A percentile compares a stretch with the other conserved stretches of the same genome.
These are phyloP conservation scores for Larimichthys crocea DNA, from an alignment of 2,113 vertebrate species.

Conservation along the genomic window DNA sequence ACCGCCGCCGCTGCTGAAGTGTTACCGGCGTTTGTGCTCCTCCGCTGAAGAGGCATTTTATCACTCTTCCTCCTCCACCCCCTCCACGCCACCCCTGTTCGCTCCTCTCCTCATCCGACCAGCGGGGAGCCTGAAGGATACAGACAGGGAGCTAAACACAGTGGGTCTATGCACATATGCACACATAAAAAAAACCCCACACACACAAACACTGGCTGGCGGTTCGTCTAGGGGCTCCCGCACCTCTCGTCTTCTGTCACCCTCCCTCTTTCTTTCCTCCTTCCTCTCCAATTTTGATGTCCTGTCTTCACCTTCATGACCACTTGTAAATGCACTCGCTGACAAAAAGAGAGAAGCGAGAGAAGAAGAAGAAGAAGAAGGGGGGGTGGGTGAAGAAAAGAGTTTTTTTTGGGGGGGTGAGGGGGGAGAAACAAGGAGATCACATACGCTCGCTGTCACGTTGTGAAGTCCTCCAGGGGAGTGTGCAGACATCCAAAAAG, in stretches of 20 bases:
- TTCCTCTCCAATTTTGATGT: constrained; percentile 40
- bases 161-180: constrained; percentile 42
- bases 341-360: constrained; percentile 21
- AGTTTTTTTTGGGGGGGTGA: constrained; percentile 12
- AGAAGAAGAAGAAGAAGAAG: background rate
- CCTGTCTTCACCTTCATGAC: constrained; percentile 63
- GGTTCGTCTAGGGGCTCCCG: constrained; percentile 42
- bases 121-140: constrained; percentile 65
- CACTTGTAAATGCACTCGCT: constrained; percentile 39
- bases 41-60: constrained; percentile 55
- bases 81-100: constrained; percentile 4
- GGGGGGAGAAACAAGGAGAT: constrained; percentile 12
- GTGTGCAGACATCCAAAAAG: constrained; percentile 61
- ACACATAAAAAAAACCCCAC: constrained; percentile 20
- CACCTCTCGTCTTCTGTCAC: constrained; percentile 59
- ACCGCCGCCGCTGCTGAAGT: constrained; percentile 48
- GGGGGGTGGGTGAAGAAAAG: constrained; percentile 9
- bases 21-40: constrained; percentile 47
- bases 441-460: constrained; percentile 60
- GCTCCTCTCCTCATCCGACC: constrained; percentile 56
- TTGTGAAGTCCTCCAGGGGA: constrained; percentile 62
- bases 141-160: constrained; percentile 68
- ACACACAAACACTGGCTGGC: constrained; percentile 23
- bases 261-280: constrained; percentile 23
- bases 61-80: constrained; percentile 28